A percentile compares a stretch with the other conserved stretches of the same genome.
phyloP scores from a whole-genome alignment of 2,888 invertebrate genomes.

The Harpalus rufipes region DNA sequence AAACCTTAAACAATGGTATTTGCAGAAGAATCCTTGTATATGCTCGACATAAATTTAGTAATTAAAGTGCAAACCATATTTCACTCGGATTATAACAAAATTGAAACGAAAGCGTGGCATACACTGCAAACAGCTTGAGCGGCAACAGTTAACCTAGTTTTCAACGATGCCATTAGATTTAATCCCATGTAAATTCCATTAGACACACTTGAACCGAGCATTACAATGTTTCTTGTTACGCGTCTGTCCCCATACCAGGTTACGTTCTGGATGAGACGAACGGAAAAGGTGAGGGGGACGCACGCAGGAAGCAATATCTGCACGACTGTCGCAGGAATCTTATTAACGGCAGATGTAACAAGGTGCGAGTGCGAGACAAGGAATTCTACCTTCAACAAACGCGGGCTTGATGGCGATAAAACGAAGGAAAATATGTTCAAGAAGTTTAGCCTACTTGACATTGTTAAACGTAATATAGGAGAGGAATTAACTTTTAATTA shows the following conservation, averaged over 20 bases:
- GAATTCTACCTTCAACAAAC: neutral
- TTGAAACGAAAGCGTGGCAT: constrained; percentile 57
- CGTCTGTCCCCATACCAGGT: constrained; percentile 25
- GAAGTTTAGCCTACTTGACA: neutral
- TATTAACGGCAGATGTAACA: constrained; percentile 35
- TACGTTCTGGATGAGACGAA: constrained; percentile 18
- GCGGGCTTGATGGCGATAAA: neutral
- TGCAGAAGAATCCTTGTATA: constrained; percentile 17
- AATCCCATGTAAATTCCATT: constrained; percentile 67
- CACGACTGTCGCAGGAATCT: constrained; percentile 39
- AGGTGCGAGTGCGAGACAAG: neutral
- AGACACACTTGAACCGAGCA: constrained; percentile 66
- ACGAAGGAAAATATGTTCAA: neutral
- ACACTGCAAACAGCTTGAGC: constrained; percentile 23
- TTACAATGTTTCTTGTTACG: constrained; percentile 67
- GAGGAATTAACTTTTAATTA: neutral
- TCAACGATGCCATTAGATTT: constrained; percentile 67
- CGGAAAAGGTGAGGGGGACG: neutral
- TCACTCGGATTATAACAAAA: constrained; percentile 65
- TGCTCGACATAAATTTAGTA: constrained; percentile 50
- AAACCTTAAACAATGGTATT: constrained; percentile 7
- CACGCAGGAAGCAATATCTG: constrained; percentile 35
- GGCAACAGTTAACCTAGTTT: constrained; percentile 66
- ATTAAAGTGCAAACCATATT: constrained; percentile 60
- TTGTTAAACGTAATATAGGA: neutral